Evolutionary conservation across 1,140 invertebrate genomes (phyloP).

Genomic region (Whitmania pigra): DNA sequence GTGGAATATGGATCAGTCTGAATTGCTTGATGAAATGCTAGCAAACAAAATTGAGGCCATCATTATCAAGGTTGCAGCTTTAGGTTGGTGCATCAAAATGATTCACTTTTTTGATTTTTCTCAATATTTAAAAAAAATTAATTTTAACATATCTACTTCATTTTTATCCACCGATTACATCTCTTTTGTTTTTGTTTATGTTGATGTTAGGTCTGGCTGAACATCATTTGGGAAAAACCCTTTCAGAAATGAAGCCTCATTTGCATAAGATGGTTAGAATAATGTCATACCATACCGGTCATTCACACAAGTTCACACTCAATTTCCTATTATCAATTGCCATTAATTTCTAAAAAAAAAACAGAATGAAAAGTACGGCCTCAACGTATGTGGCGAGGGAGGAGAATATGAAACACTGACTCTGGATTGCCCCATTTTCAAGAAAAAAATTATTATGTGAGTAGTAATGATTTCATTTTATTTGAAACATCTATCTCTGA

Average conservation of each 20-base stretch:
- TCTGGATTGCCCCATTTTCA: constrained; percentile 83
- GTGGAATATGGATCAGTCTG: constrained; percentile 68
- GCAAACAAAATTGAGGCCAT: constrained; percentile 78
- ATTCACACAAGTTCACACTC: background rate
- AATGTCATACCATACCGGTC: too few relatives aligned
- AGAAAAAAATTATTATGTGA: background rate
- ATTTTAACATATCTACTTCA: background rate
- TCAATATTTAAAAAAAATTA: constrained; percentile 25
- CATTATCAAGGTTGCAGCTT: constrained; percentile 85
- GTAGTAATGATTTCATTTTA: too few relatives aligned
- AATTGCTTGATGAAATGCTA: constrained; percentile 94
- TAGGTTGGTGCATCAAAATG: constrained; percentile 47
- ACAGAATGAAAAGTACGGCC: constrained; percentile 76
- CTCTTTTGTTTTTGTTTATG: too few relatives aligned
- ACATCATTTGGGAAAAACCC: constrained; percentile 72
- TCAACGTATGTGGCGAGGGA: constrained; percentile 96
- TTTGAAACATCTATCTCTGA: too few relatives aligned
- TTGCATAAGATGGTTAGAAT: constrained; percentile 60
- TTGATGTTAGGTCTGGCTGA: constrained; percentile 52
- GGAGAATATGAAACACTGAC: constrained; percentile 98
- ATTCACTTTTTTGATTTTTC: background rate
- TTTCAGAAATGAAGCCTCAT: constrained; percentile 71
- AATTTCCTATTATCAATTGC: background rate
- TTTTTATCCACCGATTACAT: constrained; percentile 14
- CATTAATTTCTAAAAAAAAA: constrained; percentile 25